Evolutionary conservation across 2,797 vertebrate species (phyloP), one percentile per base, ranked within the genome.

Genomic region (Sebastes minor): DNA sequence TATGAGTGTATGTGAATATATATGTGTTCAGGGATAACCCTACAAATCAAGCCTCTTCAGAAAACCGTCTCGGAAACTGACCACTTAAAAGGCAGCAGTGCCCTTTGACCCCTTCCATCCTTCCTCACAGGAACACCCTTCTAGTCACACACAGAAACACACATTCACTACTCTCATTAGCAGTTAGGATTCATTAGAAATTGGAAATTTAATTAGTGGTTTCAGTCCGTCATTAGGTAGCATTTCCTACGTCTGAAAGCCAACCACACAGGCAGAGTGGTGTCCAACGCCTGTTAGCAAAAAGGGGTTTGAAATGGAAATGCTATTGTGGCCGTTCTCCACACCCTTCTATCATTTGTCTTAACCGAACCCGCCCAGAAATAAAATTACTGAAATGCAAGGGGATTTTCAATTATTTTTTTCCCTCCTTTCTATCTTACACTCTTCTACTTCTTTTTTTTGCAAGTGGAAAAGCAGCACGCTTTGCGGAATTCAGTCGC

Each of bases 161-260:
- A 86, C 85, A 80, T 82, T 62, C 33, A 75, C 74, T 62, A 67
- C 66, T 74, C 85, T 95, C 89, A 84, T 82, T 93, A 93, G 88
- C 93, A 95, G 92, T 95, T 96, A 95, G 94, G 91, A 91, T 73
- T 88, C 78, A 88, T 86, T 90, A 87, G 90, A 95, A 92, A 94
- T 90, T 94, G 92, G 92, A 94, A 95, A 94, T 95, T 91, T 93
- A 92, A 95, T 95, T 93, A 94, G 93, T 88, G 95, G 94, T 93
- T 90, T 75, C 27, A 88, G 65, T 90, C 83, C 82, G 83, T 88
- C 81, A 76, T 77, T 2, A 76, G 82, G 57, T 69, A 74, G 83
- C 87, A 87, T 88, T 91, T 94, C 91, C 91, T 91, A 74, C 23
- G 65, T 76, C 61, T 85, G 66, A 72, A 52, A 68, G 75, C 73